Base-by-base conservation (phyloP, 2,797 vertebrate species). In the Tiaroga cobitis region DNA sequence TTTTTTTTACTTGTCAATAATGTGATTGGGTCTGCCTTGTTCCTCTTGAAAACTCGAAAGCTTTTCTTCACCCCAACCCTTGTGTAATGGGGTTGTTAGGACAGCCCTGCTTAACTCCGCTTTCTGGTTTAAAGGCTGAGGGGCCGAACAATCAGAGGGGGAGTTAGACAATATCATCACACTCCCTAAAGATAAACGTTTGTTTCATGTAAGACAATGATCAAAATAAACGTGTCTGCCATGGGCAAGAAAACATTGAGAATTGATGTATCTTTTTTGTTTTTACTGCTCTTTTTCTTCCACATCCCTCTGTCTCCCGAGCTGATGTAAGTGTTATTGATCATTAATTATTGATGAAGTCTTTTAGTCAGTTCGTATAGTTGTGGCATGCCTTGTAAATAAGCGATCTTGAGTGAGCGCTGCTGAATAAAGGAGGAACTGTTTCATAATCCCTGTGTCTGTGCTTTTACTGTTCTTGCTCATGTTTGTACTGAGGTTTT, bases 301-400 rank as follows among this genome's bases (percentile, higher is more conserved):
- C 79, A 82, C 85, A 78, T 59, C 85, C 76, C 81, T 83, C 84
- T 82, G 65, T 88, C 81, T 86, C 91, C 91, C 77, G 93, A 94
- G 89, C 90, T 92, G 92, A 93, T 94, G 68, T 93, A 92, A 87
- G 90, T 95, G 94, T 95, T 94, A 87, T 83, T 88, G 87, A 82
- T 85, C 81, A 77, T 88, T 89, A 81, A 78, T 86, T 86, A 88
- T 85, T 88, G 34, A 92, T 92, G 93, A 92, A 95, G 94, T 95
- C 92, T 92, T 94, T 95, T 84, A 94, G 93, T 95, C 91, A 90
- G 93, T 94, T 95, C 90, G 94, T 96, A 94, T 95, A 94, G 94
- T 94, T 95, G 95, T 96, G 95, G 95, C 95, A 96, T 96, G 95
- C 95, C 94, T 93, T 96, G 95, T 96, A 96, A 96, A 96, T 96